Base-by-base conservation (phyloP, 2,888 invertebrate genomes). In the Listrodromus nycthemerus region DNA sequence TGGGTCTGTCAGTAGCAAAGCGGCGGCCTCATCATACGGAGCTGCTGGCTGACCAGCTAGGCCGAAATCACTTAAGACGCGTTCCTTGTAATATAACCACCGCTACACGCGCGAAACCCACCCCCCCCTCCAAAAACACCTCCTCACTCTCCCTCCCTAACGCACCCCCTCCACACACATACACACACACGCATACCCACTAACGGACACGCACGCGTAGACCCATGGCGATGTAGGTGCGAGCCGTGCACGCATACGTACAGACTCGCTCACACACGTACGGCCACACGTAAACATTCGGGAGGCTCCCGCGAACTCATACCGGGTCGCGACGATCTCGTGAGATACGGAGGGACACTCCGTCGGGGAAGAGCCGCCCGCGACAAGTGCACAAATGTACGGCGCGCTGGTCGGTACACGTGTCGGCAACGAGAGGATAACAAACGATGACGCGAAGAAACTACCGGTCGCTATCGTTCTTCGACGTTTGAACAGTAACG, bases 21-120 rank as follows among this genome's bases (percentile, higher is more conserved):
- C 93, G 93, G 93, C 93, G 93, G 93, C 93, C 93, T 93, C 92
- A 91, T 93, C 92, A 93, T 91, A 93, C 93, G 93, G 93, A 92
- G 92, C 93, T 93, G 92, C 92, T 90, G 92, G 90, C 91, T 91
- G 91, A 88, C 88, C 88, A 88, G 92, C 92, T 91, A 92, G 92
- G 91, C 92, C 92, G 91, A 90, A 89, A 91, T 87, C 86, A 87
- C 86, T 87, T 92, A 93, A 93, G 93, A 91, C 92, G 92, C 92
- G 91, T 90, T 90, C 91, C 93, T 92, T 92, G 92, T 90, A 92
- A 91, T 88, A 90, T 90, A 91, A 90, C 82, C 86, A 86, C 80
- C 88, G 88, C 89, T 87, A 88, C 87, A 89, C 89, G 89, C 90
- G 89, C 65, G 66, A 69, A 74, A 75, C 82, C 79, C 79, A 58